These are phyloP conservation scores for Trididemnum miniatum DNA, from an alignment of 23 tunicate species.

Conservation along the genomic window DNA sequence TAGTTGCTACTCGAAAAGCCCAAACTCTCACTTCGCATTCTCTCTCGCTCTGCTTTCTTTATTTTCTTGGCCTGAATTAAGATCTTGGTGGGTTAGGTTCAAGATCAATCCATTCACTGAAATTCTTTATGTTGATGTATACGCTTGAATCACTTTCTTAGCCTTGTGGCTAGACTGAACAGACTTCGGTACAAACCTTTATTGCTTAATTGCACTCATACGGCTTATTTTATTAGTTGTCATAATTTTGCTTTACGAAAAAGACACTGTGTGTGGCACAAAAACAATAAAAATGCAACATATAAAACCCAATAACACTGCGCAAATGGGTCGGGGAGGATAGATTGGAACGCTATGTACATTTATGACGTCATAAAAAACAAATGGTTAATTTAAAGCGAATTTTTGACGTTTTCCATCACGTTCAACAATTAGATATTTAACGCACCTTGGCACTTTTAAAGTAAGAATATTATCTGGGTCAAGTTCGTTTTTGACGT, in stretches of 20 bases:
- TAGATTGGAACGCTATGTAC: slow-evolving; percentile 16
- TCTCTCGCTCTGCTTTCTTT: no score
- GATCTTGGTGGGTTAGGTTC: no score
- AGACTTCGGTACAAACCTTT: no score
- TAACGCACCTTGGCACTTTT: slow-evolving; percentile 61
- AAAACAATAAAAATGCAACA: background rate
- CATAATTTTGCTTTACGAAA: background rate
- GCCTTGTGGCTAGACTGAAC: no score
- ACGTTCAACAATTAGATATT: slow-evolving; percentile 49
- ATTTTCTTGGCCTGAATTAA: no score
- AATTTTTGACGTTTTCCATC: slow-evolving; percentile 49
- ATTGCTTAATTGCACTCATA: no score
- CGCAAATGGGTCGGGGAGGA: background rate
- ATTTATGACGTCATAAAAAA: background rate
- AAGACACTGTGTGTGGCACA: background rate
- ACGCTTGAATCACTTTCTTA: no score
- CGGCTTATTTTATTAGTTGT: background rate
- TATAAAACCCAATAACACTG: background rate
- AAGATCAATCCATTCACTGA: no score
- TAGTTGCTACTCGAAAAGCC: no score
- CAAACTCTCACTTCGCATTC: no score
- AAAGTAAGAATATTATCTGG: slow-evolving; percentile 60
- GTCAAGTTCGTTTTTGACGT: slow-evolving; percentile 42
- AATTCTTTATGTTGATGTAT: no score
- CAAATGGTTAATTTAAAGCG: slow-evolving; percentile 35